Base-by-base conservation (phyloP, 2,888 invertebrate genomes). In the Eupeodes luniger region DNA sequence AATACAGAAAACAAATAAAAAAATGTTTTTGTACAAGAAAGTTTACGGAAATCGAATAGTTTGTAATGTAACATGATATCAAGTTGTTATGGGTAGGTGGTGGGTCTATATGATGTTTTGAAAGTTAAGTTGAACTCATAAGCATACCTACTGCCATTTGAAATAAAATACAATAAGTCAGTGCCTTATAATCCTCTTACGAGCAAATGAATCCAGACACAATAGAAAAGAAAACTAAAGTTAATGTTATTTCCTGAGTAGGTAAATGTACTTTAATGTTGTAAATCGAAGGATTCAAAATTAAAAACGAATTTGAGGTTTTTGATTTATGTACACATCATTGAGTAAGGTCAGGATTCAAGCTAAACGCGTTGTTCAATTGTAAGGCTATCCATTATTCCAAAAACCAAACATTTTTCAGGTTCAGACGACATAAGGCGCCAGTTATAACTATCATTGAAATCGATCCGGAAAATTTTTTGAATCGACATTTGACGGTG, bases 111-210 rank as follows among this genome's bases (percentile, higher is more conserved):
- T 5, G 27, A 9, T 27, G 11, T 12, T 11, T 57, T 7, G 5
- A 57, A 57, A 11, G 57, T 27, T 59, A 7, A 9, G 7, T 5
- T 55, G 12, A 34, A 9, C 14, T 1, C 7, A 34, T 14, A 34
- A 34, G 14, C 27, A 55, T 2, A 9, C 27, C 9, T 40, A 19
- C 6, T 51, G 19, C 12, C 40, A 36, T 16, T 44, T 53, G 55
- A 64, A 77, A 49, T 78, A 34, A 72, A 74, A 59, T 59, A 51
- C 40, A 61, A 14, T 66, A 16, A 76, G 76, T 77, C 72, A 19
- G 27, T n/a, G 76, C 77, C 81, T 77, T 81, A 19, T 76, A 81
- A 85, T 85, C 85, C 12, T 51, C 70, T 85, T 80, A 75, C 34
- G 27, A 51, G 47, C 36, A 72, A 64, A 40, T 4, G 40, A 40